These are phyloP conservation scores for Sorex maritimensis DNA, from an alignment of 2,797 vertebrate species.

Conservation along the genomic window DNA sequence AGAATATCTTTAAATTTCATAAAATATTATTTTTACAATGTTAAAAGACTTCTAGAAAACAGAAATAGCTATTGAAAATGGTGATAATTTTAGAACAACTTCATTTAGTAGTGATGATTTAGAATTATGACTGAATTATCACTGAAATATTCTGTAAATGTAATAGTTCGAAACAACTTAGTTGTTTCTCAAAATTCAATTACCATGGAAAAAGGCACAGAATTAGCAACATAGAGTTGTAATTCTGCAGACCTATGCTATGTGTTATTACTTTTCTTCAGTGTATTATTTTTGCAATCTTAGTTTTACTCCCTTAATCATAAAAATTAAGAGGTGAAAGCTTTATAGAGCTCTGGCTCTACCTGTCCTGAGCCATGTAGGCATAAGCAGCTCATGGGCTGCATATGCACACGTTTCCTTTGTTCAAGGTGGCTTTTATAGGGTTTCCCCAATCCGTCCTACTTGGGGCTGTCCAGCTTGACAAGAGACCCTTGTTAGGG, in stretches of 20 bases:
- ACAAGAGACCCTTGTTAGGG: no score
- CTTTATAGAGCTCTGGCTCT: neutral
- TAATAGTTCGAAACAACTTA: constrained; percentile 31
- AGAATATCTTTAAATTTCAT: constrained; percentile 66
- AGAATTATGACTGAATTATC: constrained; percentile 48
- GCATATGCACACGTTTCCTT: no score
- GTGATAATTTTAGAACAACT: constrained; percentile 72
- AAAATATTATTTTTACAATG: constrained; percentile 47
- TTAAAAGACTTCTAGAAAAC: constrained; percentile 66
- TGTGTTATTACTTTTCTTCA: neutral
- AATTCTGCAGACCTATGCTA: neutral
- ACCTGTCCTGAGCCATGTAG: no score
- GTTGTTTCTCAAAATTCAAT: constrained; percentile 69
- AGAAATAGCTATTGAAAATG: neutral
- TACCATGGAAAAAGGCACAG: neutral
- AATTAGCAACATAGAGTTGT: no score
- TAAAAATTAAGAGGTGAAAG: constrained; percentile 22
- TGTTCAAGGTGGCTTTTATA: no score
- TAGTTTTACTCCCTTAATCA: neutral
- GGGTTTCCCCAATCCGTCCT: no score
- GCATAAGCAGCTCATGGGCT: no score
- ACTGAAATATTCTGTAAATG: constrained; percentile 55
- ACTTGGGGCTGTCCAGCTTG: no score
- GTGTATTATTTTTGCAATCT: neutral
- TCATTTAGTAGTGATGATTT: constrained; percentile 50